phyloP scores from a whole-genome alignment of 2,888 invertebrate species.

The Xylota sylvarum region DNA sequence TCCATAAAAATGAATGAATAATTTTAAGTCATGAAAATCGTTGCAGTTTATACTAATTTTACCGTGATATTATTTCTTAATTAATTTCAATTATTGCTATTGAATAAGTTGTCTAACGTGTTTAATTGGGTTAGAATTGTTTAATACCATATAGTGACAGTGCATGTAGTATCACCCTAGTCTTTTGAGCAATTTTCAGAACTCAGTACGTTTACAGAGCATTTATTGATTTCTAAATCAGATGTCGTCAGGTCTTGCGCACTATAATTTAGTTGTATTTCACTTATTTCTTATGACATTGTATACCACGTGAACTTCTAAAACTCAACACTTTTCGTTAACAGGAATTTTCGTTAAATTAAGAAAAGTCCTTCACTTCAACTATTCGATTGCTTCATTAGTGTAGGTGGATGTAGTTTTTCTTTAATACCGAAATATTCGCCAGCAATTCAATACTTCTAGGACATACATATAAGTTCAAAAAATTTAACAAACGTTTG shows the following conservation, averaged over 20 bases:
- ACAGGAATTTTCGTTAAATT: conserved; percentile 50
- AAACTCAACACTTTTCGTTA: conserved; percentile 37
- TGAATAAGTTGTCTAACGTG: no score
- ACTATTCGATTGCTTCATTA: conserved; percentile 44
- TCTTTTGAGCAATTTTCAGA: not conserved
- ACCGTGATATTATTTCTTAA: no score
- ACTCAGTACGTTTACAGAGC: not conserved
- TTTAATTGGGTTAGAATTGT: no score
- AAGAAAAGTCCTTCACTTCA: conserved; percentile 50
- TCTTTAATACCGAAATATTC: conserved; percentile 30
- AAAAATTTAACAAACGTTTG: not conserved
- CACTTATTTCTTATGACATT: conserved; percentile 21
- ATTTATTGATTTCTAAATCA: conserved; percentile 45
- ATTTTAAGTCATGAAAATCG: no score
- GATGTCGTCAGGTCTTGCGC: conserved; percentile 62
- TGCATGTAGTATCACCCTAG: not conserved
- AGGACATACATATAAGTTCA: conserved; percentile 1
- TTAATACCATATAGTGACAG: not conserved
- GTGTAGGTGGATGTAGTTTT: conserved; percentile 56
- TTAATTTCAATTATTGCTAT: no score
- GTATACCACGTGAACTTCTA: conserved; percentile 45
- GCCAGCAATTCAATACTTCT: conserved; percentile 9
- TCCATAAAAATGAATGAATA: no score
- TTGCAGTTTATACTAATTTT: no score
- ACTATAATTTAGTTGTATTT: not conserved